Evolutionary conservation across 2,113 vertebrate species (phyloP), one percentile per base, ranked within the genome.

Genomic region (Cynopterus brachyotis): DNA sequence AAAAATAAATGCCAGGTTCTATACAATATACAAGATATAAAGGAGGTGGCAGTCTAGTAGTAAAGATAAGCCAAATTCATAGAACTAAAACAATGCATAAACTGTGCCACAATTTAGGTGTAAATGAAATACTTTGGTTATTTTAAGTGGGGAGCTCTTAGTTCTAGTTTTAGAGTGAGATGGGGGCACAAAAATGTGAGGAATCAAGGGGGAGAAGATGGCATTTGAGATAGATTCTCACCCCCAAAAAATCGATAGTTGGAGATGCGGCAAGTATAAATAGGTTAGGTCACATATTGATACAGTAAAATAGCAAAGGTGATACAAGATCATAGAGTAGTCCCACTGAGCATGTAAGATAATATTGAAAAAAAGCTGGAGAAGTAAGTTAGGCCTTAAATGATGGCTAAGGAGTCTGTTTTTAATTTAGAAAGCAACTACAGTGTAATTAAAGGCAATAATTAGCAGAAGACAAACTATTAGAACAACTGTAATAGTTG

Each of bases 401-500:
- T 95, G 53, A 45, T 82, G 45, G 37, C 89, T 59, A 81, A 89
- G 64, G 64, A 84, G 42, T 78, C 67, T 64, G 62, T 84, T 72
- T 59, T 84, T 59, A 79, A 66, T 79, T 84, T 84, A 66, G 78
- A 84, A 92, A 64, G 72, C 64, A 92, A 84, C 53, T 12, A 19
- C 9, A 12, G n/a, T 81, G 53, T 82, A 73, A 75, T 91, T 81
- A 73, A 85, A 94, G 67, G n/a, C 15, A 69, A 40, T 64, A 79
- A 93, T 82, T 76, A 82, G 59, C 22, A 89, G n/a, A 93, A 94
- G 67, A 82, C 32, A 79, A 50, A 89, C 60, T 66, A 57, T 53
- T 59, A 82, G 47, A 92, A 47, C 50, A 89, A 67, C 22, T 35
- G 11, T 67, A 79, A 55, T 59, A 79, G 50, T 67, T 16, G 0